Percentiles rank a stretch among this genome's conserved stretches.
phyloP scores from a whole-genome alignment of 2,113 vertebrate genomes.

The Tinamus guttatus region DNA sequence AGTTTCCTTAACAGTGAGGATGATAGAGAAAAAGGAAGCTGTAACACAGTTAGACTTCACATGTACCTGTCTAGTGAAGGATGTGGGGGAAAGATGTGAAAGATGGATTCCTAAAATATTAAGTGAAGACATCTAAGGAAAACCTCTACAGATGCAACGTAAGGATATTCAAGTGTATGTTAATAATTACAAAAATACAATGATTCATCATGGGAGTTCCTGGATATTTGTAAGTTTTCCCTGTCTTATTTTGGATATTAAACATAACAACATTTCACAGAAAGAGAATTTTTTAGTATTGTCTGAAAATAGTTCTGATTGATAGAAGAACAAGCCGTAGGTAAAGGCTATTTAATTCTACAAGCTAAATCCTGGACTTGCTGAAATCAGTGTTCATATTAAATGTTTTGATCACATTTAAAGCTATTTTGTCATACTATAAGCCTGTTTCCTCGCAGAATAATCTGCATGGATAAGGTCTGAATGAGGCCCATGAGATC shows the following conservation, averaged over 20 bases:
- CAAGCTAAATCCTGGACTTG: background rate
- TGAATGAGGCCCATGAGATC: background rate
- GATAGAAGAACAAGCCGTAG: background rate
- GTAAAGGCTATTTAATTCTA: background rate
- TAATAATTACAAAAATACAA: background rate
- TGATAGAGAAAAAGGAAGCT: background rate
- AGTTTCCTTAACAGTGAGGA: background rate
- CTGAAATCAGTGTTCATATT: background rate
- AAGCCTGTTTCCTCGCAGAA: background rate
- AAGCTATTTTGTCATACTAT: too few species aligned
- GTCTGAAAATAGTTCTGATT: background rate
- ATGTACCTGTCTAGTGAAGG: fast-evolving
- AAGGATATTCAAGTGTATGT: background rate
- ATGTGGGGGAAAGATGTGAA: background rate
- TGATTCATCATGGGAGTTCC: background rate
- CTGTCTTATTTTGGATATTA: background rate
- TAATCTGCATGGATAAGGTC: background rate
- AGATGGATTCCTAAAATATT: background rate
- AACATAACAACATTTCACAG: background rate
- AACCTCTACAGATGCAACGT: fast-evolving
- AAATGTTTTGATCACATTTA: background rate
- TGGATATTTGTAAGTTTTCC: background rate
- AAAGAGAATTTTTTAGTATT: background rate
- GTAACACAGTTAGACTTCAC: background rate
- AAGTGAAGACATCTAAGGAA: background rate